Evolutionary conservation across 1,140 invertebrate species (phyloP), one percentile per base, ranked within the genome.

Genomic region (Aphidius ervi): DNA sequence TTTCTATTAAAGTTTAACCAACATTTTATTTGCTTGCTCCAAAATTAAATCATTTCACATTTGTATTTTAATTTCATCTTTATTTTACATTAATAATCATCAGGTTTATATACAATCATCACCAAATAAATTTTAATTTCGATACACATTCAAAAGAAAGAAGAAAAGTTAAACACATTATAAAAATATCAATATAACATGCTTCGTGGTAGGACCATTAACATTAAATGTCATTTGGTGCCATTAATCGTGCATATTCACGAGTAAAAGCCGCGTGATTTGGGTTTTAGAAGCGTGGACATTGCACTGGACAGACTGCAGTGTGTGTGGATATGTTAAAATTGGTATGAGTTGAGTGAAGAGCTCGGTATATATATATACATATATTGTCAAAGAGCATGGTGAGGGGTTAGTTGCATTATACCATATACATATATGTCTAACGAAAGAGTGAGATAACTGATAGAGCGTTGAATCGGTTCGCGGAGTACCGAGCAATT

Each of bases 401-500:
- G 37, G 20, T 50, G n/a, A 37, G 67, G 50, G 64, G 54, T 60
- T 65, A 64, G 64, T 60, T 48, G 54, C 65, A 64, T 31, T 31
- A 31, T 31, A 31, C 23, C 23, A 31, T 31, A 66, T 64, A 66
- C 65, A 63, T 63, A 62, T 65, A 62, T 64, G 62, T 20, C 8
- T 42, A 64, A 64, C 62, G 56, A 47, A 41, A 53, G 55, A 46
- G 52, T 9, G 43, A 58, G 39, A 43, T 64, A 74, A 70, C 70
- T 71, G 71, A 74, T 71, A 71, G 70, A 70, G 70, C 69, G 69
- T 66, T 67, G 68, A 75, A 73, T 74, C 71, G 70, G 69, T 70
- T 31, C 71, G 69, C 67, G 70, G 72, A 74, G 68, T 70, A 68
- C 67, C 67, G 68, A 74, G 70, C 72, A 76, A 76, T 77, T 76